phyloP scores from a whole-genome alignment of 2,797 vertebrate genomes.

The Notamacropus eugenii region DNA sequence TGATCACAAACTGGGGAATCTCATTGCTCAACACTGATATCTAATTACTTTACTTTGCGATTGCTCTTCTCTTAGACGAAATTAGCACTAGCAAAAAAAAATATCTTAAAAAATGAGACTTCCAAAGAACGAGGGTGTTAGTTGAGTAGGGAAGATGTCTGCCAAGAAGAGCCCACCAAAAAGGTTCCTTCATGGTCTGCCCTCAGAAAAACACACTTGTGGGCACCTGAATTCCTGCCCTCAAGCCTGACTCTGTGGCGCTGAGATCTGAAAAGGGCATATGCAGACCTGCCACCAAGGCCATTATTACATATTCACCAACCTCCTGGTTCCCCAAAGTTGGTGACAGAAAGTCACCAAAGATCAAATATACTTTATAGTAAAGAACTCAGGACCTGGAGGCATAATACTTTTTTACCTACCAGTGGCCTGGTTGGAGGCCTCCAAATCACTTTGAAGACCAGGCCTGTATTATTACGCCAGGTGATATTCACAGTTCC shows the following conservation, averaged over 20 bases:
- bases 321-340: neutral
- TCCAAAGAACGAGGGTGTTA: neutral
- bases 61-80: conserved; percentile 32
- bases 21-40: conserved; percentile 45
- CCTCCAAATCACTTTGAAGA: neutral
- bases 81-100: conserved; percentile 43
- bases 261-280: neutral
- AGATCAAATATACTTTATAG: accelerated
- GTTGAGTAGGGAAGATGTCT: neutral
- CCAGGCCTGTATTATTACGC: neutral
- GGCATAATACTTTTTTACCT: neutral
- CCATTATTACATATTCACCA: accelerated
- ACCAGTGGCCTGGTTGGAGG: neutral
- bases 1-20: conserved; percentile 26
- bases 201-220: neutral
- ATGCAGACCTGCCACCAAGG: neutral
- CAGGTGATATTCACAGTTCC: neutral
- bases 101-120: neutral
- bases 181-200: neutral
- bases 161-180: neutral
- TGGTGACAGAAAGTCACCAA: neutral
- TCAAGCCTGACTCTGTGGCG: accelerated
- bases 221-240: neutral
- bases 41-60: conserved; percentile 38
- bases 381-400: neutral